Evolutionary conservation across 2,888 invertebrate species (phyloP), one percentile per base, ranked within the genome.

Genomic region (Chaitophorus viminalis): DNA sequence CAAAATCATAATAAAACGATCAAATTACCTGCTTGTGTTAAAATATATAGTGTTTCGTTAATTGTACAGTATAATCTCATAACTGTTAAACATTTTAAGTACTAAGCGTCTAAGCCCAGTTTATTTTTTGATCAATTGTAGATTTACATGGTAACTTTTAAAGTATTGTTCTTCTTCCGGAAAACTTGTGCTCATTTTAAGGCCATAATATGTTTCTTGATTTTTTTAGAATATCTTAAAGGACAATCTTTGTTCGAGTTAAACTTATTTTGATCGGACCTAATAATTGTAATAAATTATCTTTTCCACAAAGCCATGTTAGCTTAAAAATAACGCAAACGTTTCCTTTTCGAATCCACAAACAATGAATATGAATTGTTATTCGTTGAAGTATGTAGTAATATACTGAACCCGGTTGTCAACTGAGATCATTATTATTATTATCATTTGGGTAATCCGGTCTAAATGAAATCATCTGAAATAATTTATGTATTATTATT

Each of bases 331-430:
- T 79, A 36, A 60, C 79, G 79, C 79, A 79, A 79, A 79, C 79
- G 36, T 79, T 36, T 79, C 60, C 60, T 46, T 78, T 79, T 79
- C 60, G 36, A 79, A 79, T 36, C 36, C 60, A 21, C 60, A 25
- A 78, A 79, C 79, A 79, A 79, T 79, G 60, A 79, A 60, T 65
- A 79, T 79, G 60, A 79, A 79, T 36, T n/a, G 36, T 79, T 36
- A 60, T 79, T 65, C 60, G 8, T 36, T 65, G n/a, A 36, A 36
- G 79, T 33, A n/a, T n/a, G n/a, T n/a, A n/a, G 79, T 36, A n/a
- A n/a, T 36, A 8, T 14, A 36, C 60, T 18, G n/a, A 36, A 79
- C 60, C 79, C 79, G 79, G 79, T 79, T 79, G n/a, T 79, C 36
- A 33, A 60, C 60, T 9, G 36, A 79, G 36, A 79, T 60, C 25